A percentile compares a stretch with the other conserved stretches of the same genome.
Conservation (phyloP, 2,888 invertebrate genomes). For the Plagiodera versicolora region DNA sequence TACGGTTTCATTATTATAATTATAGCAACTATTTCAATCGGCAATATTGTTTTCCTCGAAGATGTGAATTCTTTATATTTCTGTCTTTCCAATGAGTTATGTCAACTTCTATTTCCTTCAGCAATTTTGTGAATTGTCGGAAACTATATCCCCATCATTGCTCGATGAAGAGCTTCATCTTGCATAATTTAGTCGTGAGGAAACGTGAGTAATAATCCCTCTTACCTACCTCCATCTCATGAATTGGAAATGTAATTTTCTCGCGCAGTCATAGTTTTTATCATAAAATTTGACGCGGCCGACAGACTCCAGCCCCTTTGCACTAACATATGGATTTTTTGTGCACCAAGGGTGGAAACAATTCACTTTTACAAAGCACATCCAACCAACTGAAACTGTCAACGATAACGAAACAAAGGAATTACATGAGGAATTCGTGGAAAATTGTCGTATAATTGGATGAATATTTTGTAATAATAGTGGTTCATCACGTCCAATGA, state of each 20-base stretch:
- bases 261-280: slow-evolving; percentile 41
- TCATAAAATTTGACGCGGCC: slow-evolving; percentile 38
- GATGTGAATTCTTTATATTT: too few relatives aligned
- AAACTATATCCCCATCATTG: background rate
- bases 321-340: background rate
- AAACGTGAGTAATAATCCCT: background rate
- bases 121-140: background rate
- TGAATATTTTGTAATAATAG: too few relatives aligned
- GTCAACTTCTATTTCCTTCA: background rate
- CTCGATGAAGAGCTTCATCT: background rate
- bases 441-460: too few relatives aligned
- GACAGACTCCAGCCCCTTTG: background rate
- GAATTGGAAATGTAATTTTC: slow-evolving; percentile 53
- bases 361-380: background rate
- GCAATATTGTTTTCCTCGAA: too few relatives aligned
- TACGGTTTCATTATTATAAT: too few relatives aligned
- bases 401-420: too few relatives aligned
- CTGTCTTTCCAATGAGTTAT: too few relatives aligned
- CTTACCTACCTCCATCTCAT: slow-evolving; percentile 40
- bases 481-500: too few relatives aligned
- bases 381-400: too few relatives aligned
- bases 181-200: background rate
- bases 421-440: too few relatives aligned
- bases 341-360: background rate
- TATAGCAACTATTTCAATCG: too few relatives aligned